Evolutionary conservation across 2,113 vertebrate genomes (phyloP), one percentile per base, ranked within the genome.

Genomic region (Brienomyrus longianalis): DNA sequence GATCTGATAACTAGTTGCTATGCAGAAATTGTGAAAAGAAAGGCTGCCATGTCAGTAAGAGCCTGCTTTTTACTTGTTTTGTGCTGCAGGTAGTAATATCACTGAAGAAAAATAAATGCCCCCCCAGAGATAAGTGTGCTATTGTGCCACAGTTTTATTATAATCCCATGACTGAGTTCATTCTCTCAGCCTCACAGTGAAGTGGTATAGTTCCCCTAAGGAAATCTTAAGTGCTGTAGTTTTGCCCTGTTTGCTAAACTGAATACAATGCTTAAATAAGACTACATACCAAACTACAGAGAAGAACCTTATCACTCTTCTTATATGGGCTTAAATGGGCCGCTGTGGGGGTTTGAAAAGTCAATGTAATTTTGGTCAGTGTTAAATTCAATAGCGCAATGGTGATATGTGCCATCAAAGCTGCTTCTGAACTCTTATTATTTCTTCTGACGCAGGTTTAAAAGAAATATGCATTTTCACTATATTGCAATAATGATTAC

Each of bases 181-280:
- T 90, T 83, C 45, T 88, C 43, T 62, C 59, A 9, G 74, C 27
- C 70, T 80, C 74, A 43, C 0, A 8, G 39, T 39, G 35, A 77
- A 85, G 17, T 31, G 54, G 17, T 35, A 27, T 31, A 31, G 17
- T 86, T 86, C 51, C 10, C 47, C 74, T 3, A 13, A 86, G 83
- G 23, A 86, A 90, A 89, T n/a, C 66, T 83, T 87, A 62, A 43
- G 31, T 45, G 88, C 91, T 90, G 83, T 51, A 66, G 91, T 89
- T 91, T 92, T 80, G 13, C 35, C 31, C 35, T 43, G 35, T 43
- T 91, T 90, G 88, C 90, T 86, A 89, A 91, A 93, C 93, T 92
- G 91, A 93, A 88, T 88, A 52, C 50, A 89, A 88, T 89, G 88
- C 92, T 92, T 89, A 89, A 91, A 92, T 91, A 89, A 80, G n/a